Evolutionary conservation across 2,797 vertebrate species (phyloP).

Genomic region (Poeciliopsis paucimaculata): DNA sequence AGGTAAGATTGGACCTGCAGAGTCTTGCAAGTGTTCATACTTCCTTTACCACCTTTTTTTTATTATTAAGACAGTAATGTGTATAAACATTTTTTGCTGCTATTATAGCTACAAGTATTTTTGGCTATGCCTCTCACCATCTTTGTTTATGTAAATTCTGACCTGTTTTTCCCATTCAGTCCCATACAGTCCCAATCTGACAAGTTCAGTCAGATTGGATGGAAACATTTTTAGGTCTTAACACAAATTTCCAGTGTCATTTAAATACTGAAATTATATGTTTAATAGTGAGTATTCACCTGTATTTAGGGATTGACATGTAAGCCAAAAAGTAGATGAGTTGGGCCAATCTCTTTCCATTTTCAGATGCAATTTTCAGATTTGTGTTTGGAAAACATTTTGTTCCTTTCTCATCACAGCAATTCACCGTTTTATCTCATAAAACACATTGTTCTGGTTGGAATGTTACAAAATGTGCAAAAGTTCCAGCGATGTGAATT

Average conservation of each 20-base stretch:
- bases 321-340: not conserved
- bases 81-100: not conserved
- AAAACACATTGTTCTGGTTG: not conserved
- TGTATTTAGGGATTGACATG: not conserved
- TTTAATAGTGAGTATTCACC: not conserved
- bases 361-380: not conserved
- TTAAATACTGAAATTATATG: no score
- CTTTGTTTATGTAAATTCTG: not conserved
- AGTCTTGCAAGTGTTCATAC: not conserved
- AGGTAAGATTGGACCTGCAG: constrained; percentile 41
- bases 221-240: not conserved
- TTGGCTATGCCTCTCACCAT: not conserved
- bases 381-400: not conserved
- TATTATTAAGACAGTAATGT: not conserved
- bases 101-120: not conserved
- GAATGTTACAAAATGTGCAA: not conserved
- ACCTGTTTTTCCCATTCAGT: not conserved
- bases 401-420: not conserved
- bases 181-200: no score
- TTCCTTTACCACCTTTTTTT: not conserved
- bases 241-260: not conserved
- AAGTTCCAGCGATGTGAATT: not conserved
- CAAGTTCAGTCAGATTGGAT: not conserved
- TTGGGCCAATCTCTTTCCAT: not conserved
- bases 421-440: not conserved